Evolutionary conservation across 2,888 invertebrate species (phyloP).

Genomic region (Cheilosia soror): DNA sequence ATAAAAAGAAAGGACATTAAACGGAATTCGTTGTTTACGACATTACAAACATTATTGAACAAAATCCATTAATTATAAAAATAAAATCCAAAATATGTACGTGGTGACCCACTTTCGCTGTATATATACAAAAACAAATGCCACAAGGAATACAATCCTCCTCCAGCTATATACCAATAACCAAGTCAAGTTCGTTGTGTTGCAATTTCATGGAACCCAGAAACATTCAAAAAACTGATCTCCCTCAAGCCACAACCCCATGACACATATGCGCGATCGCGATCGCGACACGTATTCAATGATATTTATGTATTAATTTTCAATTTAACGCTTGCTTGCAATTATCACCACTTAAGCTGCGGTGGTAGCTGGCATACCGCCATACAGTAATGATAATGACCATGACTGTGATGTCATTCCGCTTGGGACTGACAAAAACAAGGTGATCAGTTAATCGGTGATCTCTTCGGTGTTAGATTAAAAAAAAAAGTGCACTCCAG

Average conservation of each 20-base stretch:
- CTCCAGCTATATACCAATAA: conserved; percentile 23
- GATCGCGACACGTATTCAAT: conserved; percentile 19
- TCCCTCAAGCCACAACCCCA: conserved; percentile 2
- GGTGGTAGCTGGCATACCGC: conserved; percentile 11
- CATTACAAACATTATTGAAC: neutral
- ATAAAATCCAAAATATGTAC: conserved; percentile 2
- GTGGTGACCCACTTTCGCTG: conserved; percentile 62
- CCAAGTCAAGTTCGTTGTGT: conserved; percentile 65
- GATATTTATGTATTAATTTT: conserved; percentile 29
- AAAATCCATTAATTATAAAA: conserved; percentile 38
- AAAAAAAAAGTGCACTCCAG: neutral
- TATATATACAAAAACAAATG: neutral
- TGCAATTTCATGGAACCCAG: conserved; percentile 19
- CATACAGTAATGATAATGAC: conserved; percentile 8
- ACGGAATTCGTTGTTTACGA: conserved; percentile 56
- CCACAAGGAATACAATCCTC: conserved; percentile 42
- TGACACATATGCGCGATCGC: neutral
- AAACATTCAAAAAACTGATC: neutral
- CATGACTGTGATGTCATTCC: conserved; percentile 54
- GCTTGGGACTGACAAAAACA: neutral
- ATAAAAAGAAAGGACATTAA: conserved; percentile 41
- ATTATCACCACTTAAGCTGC: conserved; percentile 26
- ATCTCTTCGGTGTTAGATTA: conserved; percentile 4
- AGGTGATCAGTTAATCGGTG: neutral
- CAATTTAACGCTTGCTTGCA: conserved; percentile 36